Evolutionary conservation across 2,113 vertebrate genomes (phyloP), one percentile per base, ranked within the genome.

Genomic region (Riparia riparia): DNA sequence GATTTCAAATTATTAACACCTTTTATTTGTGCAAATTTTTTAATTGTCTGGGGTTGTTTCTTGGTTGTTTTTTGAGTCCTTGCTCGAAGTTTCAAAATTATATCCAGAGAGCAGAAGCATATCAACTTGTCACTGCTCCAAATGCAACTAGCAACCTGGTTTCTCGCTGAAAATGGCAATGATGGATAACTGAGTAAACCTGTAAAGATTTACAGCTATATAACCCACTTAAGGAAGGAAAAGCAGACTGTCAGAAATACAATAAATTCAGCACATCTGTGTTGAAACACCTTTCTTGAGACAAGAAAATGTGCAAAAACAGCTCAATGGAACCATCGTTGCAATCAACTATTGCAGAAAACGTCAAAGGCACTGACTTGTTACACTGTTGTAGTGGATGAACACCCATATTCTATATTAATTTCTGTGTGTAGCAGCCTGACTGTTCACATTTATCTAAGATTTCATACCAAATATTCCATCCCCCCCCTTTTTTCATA

Each of bases 31-130:
- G 7, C 3, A 84, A 84, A 86, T 95, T 87, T 56, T 87, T 74
- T n/a, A 96, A 76, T 34, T 22, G 16, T 32, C 60, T 70, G 28
- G 7, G 12, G 41, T 61, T 0, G 0, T 66, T 86, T 94, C 89
- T 60, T 29, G 16, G 25, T 74, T 4, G 0, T 6, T 50, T 53
- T 57, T 58, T 12, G 20, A 63, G 50, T 63, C 78, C 78, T 83
- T 58, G 73, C 44, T 94, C 58, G 31, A 92, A 68, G 39, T 68
- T 78, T 83, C 47, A 66, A 73, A 86, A 88, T 80, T 63, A 54
- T 7, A 86, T 61, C 47, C 76, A 88, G 79, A 83, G 58, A 73
- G 73, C 76, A 92, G 76, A 91, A 92, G 79, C 68, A 93, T 34
- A 81, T 73, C 42, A 85, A 56, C 60, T 83, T 86, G 95, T 81